These are phyloP conservation scores for Dipodomys stephensi DNA, from an alignment of 2,113 vertebrate species.

Conservation along the genomic window DNA sequence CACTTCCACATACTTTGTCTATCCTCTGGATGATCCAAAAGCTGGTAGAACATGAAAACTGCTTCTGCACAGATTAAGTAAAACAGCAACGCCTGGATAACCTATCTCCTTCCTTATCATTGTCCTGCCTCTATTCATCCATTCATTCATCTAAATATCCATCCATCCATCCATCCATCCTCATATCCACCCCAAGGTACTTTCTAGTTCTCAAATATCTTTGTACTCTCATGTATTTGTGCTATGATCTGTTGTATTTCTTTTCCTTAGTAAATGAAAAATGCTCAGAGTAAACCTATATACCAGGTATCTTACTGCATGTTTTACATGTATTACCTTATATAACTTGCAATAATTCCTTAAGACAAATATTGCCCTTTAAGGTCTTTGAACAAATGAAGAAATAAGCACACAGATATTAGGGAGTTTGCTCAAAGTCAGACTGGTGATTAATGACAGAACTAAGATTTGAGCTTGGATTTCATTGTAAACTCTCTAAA, in stretches of 20 bases:
- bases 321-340: constrained; percentile 28
- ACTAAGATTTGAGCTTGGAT: not conserved
- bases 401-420: not conserved
- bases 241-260: not conserved
- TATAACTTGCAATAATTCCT: constrained; percentile 7
- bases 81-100: not conserved
- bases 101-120: not conserved
- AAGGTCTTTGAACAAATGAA: not conserved
- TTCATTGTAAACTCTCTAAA: constrained; percentile 17
- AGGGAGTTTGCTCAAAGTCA: constrained; percentile 1
- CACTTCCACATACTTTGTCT: not conserved
- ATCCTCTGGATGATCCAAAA: not conserved
- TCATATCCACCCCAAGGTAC: not conserved
- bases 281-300: constrained; percentile 10
- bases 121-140: not conserved
- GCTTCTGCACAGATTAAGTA: not conserved
- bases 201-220: not conserved
- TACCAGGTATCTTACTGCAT: not conserved
- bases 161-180: not conserved
- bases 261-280: constrained; percentile 13
- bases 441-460: constrained; percentile 1
- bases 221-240: no score
- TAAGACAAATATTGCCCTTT: constrained; percentile 1
- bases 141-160: no score
- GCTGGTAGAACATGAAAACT: not conserved